phyloP scores from a whole-genome alignment of 2,797 vertebrate genomes.

The Uromys caudimaculatus region DNA sequence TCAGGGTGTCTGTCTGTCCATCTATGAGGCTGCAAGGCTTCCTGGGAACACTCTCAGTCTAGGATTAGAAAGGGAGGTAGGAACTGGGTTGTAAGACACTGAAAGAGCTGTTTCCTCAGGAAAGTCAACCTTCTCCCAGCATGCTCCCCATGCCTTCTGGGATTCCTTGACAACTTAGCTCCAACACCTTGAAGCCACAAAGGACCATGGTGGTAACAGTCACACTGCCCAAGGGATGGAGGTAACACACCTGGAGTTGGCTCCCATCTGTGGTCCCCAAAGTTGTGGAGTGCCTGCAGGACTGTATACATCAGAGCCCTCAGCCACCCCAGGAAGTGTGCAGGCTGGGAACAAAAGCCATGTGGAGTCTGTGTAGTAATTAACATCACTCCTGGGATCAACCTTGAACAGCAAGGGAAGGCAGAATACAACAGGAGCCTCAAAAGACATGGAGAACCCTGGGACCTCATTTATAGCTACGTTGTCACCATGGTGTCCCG shows the following conservation, averaged over 20 bases:
- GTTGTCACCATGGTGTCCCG: background rate
- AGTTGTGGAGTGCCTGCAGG: background rate
- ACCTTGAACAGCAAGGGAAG: background rate
- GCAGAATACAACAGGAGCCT: background rate
- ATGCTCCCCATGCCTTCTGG: background rate
- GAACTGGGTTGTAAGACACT: background rate
- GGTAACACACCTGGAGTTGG: background rate
- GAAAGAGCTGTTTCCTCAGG: background rate
- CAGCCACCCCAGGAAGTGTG: background rate
- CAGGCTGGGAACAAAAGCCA: background rate
- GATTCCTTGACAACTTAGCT: background rate
- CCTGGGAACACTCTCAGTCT: background rate
- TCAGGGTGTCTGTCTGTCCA: background rate
- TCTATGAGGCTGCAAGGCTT: background rate
- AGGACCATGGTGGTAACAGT: background rate
- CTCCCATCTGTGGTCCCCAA: background rate
- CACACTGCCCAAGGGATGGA: background rate
- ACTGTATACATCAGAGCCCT: background rate
- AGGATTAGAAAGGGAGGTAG: background rate
- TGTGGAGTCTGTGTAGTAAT: background rate
- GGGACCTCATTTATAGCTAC: background rate
- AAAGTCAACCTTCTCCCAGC: background rate
- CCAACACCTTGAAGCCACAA: background rate
- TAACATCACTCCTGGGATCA: background rate
- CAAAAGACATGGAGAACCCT: background rate